Conservation (phyloP, 1,140 invertebrate species). For the Papilio xuthus region DNA sequence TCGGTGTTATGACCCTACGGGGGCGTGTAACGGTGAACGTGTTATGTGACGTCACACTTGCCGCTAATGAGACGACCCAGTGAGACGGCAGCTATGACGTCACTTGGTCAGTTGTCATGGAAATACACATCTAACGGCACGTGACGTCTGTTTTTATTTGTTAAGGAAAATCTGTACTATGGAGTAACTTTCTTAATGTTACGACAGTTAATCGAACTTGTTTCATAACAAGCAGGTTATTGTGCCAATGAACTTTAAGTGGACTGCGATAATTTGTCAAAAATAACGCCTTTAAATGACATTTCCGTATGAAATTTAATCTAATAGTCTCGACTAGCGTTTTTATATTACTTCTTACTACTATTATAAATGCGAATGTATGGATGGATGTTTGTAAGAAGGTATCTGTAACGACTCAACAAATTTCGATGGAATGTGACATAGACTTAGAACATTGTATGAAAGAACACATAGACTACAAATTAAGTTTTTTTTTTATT, state of each 20-base stretch:
- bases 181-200: not conserved
- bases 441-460: too few species aligned
- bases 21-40: conserved; percentile 8
- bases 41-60: not conserved
- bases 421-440: too few species aligned
- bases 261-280: not conserved
- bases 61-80: not conserved
- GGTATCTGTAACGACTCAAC: too few species aligned
- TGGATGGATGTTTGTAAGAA: too few species aligned
- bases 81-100: not conserved
- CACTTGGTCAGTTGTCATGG: not conserved
- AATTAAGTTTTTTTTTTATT: too few species aligned
- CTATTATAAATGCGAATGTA: too few species aligned
- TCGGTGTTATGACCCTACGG: not conserved
- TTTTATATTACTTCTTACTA: too few species aligned
- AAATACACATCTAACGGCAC: not conserved
- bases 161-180: not conserved
- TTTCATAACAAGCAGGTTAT: not conserved
- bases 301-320: not conserved
- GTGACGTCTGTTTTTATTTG: not conserved
- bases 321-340: not conserved
- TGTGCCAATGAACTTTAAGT: not conserved
- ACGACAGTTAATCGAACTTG: not conserved
- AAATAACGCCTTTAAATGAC: not conserved
- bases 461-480: too few species aligned